A percentile compares a stretch with the other conserved stretches of the same genome.
These are phyloP conservation scores for Cotesia chilonis DNA, from an alignment of 1,140 invertebrate species.

Conservation along the genomic window DNA sequence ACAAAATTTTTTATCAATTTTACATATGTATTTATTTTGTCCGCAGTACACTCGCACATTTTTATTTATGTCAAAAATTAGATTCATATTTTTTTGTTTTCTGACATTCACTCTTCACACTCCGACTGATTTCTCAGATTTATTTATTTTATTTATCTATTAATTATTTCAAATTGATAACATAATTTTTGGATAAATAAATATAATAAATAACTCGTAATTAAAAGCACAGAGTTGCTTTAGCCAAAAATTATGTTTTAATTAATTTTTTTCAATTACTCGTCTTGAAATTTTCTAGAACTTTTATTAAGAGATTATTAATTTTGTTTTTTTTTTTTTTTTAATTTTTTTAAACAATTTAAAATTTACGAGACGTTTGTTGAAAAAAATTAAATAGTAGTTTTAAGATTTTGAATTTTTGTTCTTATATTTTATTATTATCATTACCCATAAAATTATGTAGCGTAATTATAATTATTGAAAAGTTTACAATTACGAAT, in stretches of 20 bases:
- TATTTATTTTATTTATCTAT: conserved; percentile 20
- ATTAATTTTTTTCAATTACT: conserved; percentile 3
- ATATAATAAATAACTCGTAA: conserved; percentile 6
- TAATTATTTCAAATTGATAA: conserved; percentile 1
- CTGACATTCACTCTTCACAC: conserved; percentile 15
- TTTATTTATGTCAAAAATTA: conserved; percentile 19
- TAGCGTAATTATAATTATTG: conserved; percentile 2
- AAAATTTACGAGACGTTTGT: neutral
- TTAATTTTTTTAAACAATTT: neutral
- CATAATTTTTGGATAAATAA: neutral
- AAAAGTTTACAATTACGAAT: conserved; percentile 28
- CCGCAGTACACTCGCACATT: neutral
- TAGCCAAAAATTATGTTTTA: conserved; percentile 66
- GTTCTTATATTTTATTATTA: too few species aligned
- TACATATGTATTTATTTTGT: too few species aligned
- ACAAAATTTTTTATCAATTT: neutral
- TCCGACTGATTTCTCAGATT: conserved; percentile 36
- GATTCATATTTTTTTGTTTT: conserved; percentile 25
- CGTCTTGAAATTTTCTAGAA: too few species aligned
- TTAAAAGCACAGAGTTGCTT: conserved; percentile 57
- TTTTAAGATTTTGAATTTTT: neutral
- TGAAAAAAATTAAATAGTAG: conserved; percentile 3
- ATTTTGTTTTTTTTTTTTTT: conserved; percentile 1
- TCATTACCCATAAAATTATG: neutral
- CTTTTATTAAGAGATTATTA: neutral